phyloP scores from a whole-genome alignment of 2,113 vertebrate species.

The Syngnathus scovelli region DNA sequence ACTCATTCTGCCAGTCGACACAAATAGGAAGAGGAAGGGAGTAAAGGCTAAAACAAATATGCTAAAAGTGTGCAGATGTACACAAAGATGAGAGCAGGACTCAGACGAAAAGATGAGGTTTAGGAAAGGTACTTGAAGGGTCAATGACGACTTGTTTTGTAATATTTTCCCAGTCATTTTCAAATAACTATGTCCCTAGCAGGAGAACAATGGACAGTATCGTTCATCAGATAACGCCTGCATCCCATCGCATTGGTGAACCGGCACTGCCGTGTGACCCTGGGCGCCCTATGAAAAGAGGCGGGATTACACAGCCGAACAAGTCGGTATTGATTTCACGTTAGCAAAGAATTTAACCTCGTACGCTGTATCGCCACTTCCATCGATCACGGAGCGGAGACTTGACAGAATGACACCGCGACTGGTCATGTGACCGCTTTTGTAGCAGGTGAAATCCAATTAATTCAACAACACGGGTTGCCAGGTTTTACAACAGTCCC shows the following conservation, averaged over 20 bases:
- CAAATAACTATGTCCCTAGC: not conserved
- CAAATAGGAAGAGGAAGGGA: slow-evolving; percentile 18
- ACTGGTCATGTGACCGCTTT: slow-evolving; percentile 10
- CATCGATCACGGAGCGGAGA: slow-evolving; percentile 26
- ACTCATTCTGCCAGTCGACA: slow-evolving; percentile 33
- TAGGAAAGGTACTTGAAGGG: not conserved
- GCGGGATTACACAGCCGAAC: slow-evolving; percentile 26
- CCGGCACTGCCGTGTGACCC: slow-evolving; percentile 6
- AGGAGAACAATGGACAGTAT: slow-evolving; percentile 12
- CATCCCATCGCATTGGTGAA: slow-evolving; percentile 36
- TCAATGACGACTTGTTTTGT: not conserved
- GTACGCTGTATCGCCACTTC: slow-evolving; percentile 34
- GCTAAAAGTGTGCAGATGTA: slow-evolving; percentile 5
- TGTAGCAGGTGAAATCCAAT: slow-evolving; percentile 13
- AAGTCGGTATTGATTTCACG: slow-evolving; percentile 51
- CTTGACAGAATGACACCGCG: slow-evolving; percentile 2
- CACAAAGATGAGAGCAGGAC: not conserved
- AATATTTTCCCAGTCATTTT: not conserved
- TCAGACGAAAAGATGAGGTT: not conserved
- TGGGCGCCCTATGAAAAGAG: slow-evolving; percentile 9
- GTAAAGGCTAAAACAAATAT: slow-evolving; percentile 14
- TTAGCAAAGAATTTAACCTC: slow-evolving; percentile 51
- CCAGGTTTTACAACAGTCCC: not conserved
- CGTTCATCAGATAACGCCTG: slow-evolving; percentile 22
- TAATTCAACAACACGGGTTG: not conserved